Evolutionary conservation across 2,888 invertebrate genomes (phyloP), one percentile per base, ranked within the genome.

Genomic region (Mythimna pallens): DNA sequence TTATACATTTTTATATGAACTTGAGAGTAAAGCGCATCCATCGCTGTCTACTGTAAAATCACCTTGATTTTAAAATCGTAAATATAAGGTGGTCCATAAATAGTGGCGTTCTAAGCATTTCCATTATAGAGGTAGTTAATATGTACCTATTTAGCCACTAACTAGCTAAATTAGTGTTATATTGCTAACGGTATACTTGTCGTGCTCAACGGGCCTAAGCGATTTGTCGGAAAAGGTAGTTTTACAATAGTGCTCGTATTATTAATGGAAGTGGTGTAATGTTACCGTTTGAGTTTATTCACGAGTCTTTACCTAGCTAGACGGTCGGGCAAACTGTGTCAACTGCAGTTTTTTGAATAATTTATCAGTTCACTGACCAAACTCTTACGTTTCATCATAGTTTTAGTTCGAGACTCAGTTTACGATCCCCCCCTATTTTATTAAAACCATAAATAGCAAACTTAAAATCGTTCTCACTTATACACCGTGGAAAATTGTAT

Each of bases 161-260:
- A 81, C 70, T 65, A 68, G 65, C 47, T 65, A 72, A 82, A 79
- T 82, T 82, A 72, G 75, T 70, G 69, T 70, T 75, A 65, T 72
- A 65, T 70, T 70, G 61, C 64, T 40, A 58, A 34, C 22, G 57
- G 74, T 82, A 81, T 59, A 55, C 75, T 58, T 67, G 47, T 78
- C 75, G 82, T 82, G 82, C 47, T 65, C 66, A 67, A 52, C 59
- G n/a, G 55, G 73, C 66, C 72, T 82, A 71, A 81, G 66, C 58
- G 71, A 62, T 82, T 71, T 82, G 82, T 72, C 71, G 79, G 78
- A 52, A 71, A 64, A 78, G 58, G 74, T 66, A 43, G 65, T 57
- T 58, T 20, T 52, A 78, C 68, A 64, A 58, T 67, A 59, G 59
- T 67, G 59, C 14, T 65, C 30, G 61, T 47, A 22, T 65, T 63